Evolutionary conservation across 2,888 invertebrate species (phyloP), one percentile per base, ranked within the genome.

Genomic region (Brachyopa scutellaris): DNA sequence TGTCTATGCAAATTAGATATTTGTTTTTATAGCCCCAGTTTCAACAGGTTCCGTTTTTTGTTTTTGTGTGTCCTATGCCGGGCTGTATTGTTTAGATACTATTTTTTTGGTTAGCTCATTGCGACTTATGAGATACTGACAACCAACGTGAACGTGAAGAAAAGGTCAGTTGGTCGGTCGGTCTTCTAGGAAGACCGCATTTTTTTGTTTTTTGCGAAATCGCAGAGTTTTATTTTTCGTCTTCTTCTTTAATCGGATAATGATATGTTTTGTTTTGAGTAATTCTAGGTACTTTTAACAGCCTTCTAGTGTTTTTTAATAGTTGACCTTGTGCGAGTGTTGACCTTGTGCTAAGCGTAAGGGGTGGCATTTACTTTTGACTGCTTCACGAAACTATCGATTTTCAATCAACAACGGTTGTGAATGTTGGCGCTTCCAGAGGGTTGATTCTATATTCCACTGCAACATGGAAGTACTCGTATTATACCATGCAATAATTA

Each of bases 11-110:
- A 51, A 51, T 51, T 19, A 33, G 33, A 17, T 31, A 19, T n/a
- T n/a, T n/a, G n/a, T 33, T 51, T 51, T 51, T 33, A 51, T 51
- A 33, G 51, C 8, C 4, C 51, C 17, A 31, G 31, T 51, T 51
- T 51, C 51, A 51, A 51, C 51, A 51, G 51, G 51, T 51, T 51
- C 31, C 9, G 13, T 29, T 29, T n/a, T n/a, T n/a, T n/a, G n/a
- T n/a, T n/a, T n/a, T n/a, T n/a, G n/a, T 15, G 26, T 15, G 13
- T 8, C n/a, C 11, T 47, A 13, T 49, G 15, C 42, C 42, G 42
- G 42, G 9, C n/a, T 1, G 3, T 5, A 21, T 21, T n/a, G 5
- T 42, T n/a, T n/a, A n/a, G n/a, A 42, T n/a, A 42, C n/a, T 21
- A 40, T 19, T 38, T 38, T 38, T n/a, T n/a, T n/a, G n/a, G 38